Evolutionary conservation across 2,113 vertebrate genomes (phyloP), one percentile per base, ranked within the genome.

Genomic region (Jacana jacana): DNA sequence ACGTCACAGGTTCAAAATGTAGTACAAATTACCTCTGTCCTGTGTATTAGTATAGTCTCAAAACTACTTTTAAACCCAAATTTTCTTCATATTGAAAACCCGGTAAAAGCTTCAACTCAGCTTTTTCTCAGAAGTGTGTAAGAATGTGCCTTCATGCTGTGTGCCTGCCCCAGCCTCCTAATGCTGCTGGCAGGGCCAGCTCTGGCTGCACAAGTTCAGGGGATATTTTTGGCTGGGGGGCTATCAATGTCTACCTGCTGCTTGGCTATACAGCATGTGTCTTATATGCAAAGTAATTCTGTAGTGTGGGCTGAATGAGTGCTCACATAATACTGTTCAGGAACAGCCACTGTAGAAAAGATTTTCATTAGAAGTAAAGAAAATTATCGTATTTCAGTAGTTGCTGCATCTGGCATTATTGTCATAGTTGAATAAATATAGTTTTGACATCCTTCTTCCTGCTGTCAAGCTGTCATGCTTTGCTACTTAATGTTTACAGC

Each of bases 231-330:
- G 25, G 15, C 22, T 44, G 42, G 8, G 55, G 16, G 82, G 2
- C 17, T 52, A 3, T 8, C 37, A 17, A 25, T 17, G 17, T 33
- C 51, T 70, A 3, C 42, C 25, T 57, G 48, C 35, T 82, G 37
- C 28, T 24, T 63, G 23, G 17, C 1, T 39, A 5, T 8, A 25
- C 33, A 17, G 22, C 30, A 9, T 0, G 0, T 15, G 33, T 77
- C 44, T 52, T 52, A 1, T 35, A 16, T 31, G 42, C 42, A 22
- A 27, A 71, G 33, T 11, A 25, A n/a, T 6, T 39, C 12, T 3
- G 7, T 33, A 37, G 18, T 7, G 16, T 60, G 69, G 25, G 30
- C 30, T 76, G 42, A 35, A 19, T 24, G 44, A 70, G 37, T 28
- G 17, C 17, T 8, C 81, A 35, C 7, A 6, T n/a, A 46, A 20